phyloP scores from a whole-genome alignment of 2,797 vertebrate genomes.

The Phrynocephalus forsythii region DNA sequence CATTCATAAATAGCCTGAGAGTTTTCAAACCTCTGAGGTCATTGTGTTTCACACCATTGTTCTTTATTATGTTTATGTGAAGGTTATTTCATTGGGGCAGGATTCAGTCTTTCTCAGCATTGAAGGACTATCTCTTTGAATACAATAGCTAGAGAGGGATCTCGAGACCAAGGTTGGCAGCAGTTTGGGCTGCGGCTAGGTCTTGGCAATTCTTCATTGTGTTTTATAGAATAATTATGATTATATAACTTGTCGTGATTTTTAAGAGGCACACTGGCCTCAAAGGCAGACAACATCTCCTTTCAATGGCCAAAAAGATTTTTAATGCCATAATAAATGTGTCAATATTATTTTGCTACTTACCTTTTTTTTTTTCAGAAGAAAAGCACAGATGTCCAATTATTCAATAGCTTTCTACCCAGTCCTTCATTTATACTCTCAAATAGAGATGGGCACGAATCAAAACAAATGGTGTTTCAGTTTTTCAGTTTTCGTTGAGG shows the following conservation, averaged over 20 bases:
- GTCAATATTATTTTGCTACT: background rate
- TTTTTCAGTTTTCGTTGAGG: no score
- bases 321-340: background rate
- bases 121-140: conserved; percentile 75
- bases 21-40: conserved; percentile 76
- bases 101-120: conserved; percentile 80
- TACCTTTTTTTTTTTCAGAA: background rate
- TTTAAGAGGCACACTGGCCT: conserved; percentile 38
- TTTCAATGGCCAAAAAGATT: background rate
- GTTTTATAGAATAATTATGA: conserved; percentile 38
- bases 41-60: conserved; percentile 83
- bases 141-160: conserved; percentile 68
- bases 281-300: conserved; percentile 39
- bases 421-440: no score
- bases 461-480: no score
- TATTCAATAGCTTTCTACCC: no score
- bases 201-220: conserved; percentile 53
- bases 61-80: conserved; percentile 73
- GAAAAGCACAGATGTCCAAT: background rate
- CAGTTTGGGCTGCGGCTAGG: conserved; percentile 27
- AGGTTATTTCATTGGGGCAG: conserved; percentile 76
- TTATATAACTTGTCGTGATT: conserved; percentile 32
- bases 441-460: no score
- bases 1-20: conserved; percentile 78
- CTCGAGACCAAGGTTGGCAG: conserved; percentile 70